Conservation (phyloP, 2,797 vertebrate species). For the Tangara arthus region DNA sequence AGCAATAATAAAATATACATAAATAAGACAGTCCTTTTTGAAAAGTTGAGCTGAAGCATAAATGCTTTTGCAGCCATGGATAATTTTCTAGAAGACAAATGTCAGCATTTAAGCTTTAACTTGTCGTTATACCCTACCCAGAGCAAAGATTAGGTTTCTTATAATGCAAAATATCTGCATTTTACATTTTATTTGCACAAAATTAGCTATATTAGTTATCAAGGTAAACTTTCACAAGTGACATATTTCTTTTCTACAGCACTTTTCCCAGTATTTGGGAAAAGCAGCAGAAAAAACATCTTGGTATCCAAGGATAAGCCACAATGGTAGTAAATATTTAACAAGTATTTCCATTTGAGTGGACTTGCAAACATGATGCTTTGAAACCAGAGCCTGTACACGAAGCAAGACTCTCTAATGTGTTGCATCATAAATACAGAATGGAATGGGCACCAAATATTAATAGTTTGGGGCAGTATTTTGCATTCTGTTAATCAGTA, state of each 20-base stretch:
- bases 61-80: neutral
- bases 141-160: neutral
- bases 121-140: neutral
- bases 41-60: neutral
- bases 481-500: neutral
- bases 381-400: neutral
- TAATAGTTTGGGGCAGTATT: neutral
- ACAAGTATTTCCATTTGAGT: slow-evolving; percentile 3
- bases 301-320: neutral
- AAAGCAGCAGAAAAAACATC: neutral
- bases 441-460: neutral
- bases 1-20: neutral
- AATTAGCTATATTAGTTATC: neutral
- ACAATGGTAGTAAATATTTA: slow-evolving; percentile 30
- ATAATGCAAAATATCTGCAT: neutral
- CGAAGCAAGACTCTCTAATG: neutral
- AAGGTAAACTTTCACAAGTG: neutral
- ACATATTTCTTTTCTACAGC: neutral
- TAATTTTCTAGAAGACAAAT: neutral
- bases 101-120: neutral
- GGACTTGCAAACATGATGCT: neutral
- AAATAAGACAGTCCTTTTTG: neutral
- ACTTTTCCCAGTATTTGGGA: neutral
- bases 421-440: neutral
- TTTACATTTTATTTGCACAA: neutral